These are phyloP conservation scores for Malurus melanocephalus DNA, from an alignment of 2,113 vertebrate genomes.

Conservation along the genomic window DNA sequence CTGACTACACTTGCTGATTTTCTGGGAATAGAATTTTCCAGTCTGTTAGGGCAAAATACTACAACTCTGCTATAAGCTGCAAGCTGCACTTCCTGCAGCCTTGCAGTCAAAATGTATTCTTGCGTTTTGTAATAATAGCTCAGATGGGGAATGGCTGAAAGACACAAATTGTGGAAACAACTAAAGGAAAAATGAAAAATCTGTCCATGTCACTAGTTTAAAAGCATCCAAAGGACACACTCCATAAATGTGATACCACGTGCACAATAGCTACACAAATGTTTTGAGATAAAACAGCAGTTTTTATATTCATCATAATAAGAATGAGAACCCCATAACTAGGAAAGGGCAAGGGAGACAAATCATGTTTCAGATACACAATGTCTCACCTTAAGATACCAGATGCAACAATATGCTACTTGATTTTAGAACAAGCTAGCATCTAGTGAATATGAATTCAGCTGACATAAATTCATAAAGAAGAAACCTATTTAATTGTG, in stretches of 20 bases:
- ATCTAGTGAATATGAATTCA: neutral
- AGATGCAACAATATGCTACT: neutral
- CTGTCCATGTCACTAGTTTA: neutral
- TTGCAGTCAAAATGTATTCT: neutral
- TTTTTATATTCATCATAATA: neutral
- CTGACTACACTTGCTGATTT: neutral
- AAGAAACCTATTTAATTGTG: neutral
- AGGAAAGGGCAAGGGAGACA: neutral
- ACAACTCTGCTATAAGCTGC: neutral
- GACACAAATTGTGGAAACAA: neutral
- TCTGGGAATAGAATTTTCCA: neutral
- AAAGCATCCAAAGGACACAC: neutral
- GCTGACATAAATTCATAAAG: neutral
- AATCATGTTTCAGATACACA: neutral
- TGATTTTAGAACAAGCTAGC: neutral
- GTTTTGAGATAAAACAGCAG: neutral
- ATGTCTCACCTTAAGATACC: neutral
- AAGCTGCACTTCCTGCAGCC: neutral
- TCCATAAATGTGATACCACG: neutral
- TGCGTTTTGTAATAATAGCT: neutral
- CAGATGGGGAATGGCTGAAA: neutral
- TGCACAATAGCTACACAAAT: neutral
- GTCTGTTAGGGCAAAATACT: neutral
- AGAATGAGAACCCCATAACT: neutral
- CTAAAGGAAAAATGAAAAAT: neutral